Conservation (phyloP, 2,888 invertebrate species). For the Platycnemis pennipes region DNA sequence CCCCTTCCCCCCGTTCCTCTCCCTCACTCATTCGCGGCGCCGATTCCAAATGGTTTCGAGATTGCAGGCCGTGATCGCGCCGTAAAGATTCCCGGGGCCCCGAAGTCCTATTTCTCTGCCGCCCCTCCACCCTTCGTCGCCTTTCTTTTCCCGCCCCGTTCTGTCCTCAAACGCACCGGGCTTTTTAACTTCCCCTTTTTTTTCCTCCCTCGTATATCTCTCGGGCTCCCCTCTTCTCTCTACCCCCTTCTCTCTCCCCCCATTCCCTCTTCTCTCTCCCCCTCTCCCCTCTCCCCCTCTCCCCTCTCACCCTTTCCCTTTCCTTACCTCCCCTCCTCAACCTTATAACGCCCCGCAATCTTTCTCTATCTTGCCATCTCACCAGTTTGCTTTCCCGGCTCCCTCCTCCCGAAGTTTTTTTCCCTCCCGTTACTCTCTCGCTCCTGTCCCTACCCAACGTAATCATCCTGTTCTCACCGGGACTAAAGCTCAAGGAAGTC, state of each 20-base stretch:
- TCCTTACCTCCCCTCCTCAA: neutral
- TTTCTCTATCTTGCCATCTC: neutral
- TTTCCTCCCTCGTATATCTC: neutral
- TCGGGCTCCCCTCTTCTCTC: neutral
- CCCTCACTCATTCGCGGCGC: neutral
- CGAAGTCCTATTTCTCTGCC: neutral
- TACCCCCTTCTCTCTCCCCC: neutral
- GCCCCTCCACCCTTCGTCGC: neutral
- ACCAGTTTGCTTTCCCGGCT: neutral
- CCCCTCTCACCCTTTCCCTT: neutral
- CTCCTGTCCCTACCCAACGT: neutral
- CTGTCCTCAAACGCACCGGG: neutral
- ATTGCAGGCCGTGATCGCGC: slow-evolving; percentile 57
- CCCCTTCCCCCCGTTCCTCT: neutral
- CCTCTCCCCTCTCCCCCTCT: no score
- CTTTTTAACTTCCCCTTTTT: neutral
- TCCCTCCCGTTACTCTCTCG: neutral
- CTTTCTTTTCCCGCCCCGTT: neutral
- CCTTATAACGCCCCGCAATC: neutral
- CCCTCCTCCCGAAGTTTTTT: neutral
- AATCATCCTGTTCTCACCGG: neutral
- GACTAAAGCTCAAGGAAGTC: neutral
- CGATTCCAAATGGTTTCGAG: slow-evolving; percentile 37
- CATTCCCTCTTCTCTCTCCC: neutral
- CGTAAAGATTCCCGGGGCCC: slow-evolving; percentile 37